A percentile compares a stretch with the other conserved stretches of the same genome.
phyloP scores from a whole-genome alignment of 2,113 vertebrate genomes.

The Oreamnos americanus region DNA sequence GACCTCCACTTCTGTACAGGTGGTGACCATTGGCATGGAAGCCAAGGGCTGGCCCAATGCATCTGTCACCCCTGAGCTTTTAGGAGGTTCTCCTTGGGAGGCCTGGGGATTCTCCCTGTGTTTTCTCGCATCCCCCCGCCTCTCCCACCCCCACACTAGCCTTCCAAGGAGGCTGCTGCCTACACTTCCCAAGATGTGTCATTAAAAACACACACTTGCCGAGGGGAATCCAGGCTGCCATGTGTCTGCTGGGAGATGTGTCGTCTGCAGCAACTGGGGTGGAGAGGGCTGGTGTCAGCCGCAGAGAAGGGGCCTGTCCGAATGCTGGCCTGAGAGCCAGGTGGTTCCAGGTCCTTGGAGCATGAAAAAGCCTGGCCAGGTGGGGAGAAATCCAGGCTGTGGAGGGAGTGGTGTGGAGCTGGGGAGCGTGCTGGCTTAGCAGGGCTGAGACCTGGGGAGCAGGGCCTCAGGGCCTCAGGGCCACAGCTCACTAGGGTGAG shows the following conservation, averaged over 20 bases:
- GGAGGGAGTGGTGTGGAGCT: background rate
- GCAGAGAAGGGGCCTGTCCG: background rate
- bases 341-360: background rate
- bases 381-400: background rate
- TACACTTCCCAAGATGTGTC: constrained; percentile 50
- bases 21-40: background rate
- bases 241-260: constrained; percentile 45
- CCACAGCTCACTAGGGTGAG: background rate
- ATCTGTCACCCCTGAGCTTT: constrained; percentile 39
- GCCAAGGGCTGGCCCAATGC: background rate
- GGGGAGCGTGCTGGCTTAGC: background rate
- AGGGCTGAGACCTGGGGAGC: background rate
- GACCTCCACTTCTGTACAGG: background rate
- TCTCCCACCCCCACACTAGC: constrained; percentile 22
- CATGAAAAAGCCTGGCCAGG: background rate
- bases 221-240: constrained; percentile 24
- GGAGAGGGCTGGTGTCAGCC: background rate
- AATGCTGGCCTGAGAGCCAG: background rate
- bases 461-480: background rate
- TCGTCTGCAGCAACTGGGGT: background rate
- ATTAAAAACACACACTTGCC: constrained; percentile 46
- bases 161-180: constrained; percentile 58
- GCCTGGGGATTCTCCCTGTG: background rate
- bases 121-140: background rate
- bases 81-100: constrained; percentile 29